Conservation (phyloP, 1,140 invertebrate genomes). For the Glomeris maerens region DNA sequence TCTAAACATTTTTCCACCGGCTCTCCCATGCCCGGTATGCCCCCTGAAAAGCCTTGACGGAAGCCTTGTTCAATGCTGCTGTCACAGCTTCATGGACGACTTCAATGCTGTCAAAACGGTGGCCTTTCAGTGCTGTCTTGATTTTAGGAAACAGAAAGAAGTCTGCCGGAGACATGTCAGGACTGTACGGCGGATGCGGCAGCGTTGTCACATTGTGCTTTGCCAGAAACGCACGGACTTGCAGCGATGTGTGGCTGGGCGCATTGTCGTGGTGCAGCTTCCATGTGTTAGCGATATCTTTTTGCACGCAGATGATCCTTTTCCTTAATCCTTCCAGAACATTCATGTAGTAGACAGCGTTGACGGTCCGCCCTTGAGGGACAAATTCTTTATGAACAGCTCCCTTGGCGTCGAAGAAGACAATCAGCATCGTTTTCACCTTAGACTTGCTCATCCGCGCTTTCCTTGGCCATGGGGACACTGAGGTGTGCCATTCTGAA, state of each 20-base stretch:
- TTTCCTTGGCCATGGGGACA: not conserved
- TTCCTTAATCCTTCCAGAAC: constrained; percentile 6
- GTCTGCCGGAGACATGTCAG: constrained; percentile 9
- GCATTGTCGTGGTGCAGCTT: constrained; percentile 10
- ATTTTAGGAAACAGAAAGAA: constrained; percentile 9
- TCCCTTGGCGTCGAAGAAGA: constrained; percentile 6
- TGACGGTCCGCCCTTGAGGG: constrained; percentile 5
- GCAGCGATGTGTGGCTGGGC: constrained; percentile 6
- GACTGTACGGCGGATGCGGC: constrained; percentile 11
- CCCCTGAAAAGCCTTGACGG: not conserved
- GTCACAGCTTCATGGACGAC: not conserved
- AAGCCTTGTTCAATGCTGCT: not conserved
- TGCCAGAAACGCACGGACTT: not conserved
- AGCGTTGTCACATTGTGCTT: constrained; percentile 8
- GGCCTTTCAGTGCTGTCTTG: constrained; percentile 4
- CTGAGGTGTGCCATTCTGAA: not conserved
- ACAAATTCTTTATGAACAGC: constrained; percentile 10
- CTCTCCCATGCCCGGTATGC: not conserved
- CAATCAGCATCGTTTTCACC: constrained; percentile 10
- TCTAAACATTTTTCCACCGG: constrained; percentile 1
- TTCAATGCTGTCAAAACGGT: constrained; percentile 5
- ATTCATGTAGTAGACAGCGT: constrained; percentile 4
- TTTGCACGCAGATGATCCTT: not conserved
- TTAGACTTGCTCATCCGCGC: not conserved
- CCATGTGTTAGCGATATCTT: constrained; percentile 1